Evolutionary conservation across 2,888 invertebrate species (phyloP).

Genomic region (Epirrita christyi): DNA sequence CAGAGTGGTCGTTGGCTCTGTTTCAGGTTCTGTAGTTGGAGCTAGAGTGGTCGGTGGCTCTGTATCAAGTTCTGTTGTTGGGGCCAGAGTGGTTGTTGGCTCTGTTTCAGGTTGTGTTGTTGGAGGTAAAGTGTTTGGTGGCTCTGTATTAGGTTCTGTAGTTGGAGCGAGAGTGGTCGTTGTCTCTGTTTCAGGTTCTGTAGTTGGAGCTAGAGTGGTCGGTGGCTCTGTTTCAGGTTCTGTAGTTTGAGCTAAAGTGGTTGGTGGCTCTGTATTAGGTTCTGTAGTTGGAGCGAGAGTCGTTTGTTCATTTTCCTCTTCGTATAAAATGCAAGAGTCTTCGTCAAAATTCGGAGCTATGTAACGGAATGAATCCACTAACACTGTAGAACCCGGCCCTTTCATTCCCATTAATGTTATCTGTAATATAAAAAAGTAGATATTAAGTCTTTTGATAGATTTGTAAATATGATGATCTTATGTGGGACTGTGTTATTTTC

Average conservation of each 20-base stretch:
- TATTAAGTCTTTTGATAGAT: no score
- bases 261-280: no score
- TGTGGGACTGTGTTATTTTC: no score
- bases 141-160: no score
- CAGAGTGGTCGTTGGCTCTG: conserved; percentile 16
- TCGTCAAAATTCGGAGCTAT: conserved; percentile 45
- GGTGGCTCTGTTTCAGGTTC: no score
- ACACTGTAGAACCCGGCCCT: conserved; percentile 41
- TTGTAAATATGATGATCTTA: no score
- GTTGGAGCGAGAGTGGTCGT: no score
- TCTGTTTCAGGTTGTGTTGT: background rate
- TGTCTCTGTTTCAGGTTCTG: no score
- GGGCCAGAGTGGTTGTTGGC: background rate
- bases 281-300: no score
- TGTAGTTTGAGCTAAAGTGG: no score
- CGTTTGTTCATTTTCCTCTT: conserved; percentile 18
- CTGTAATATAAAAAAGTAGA: conserved; percentile 44
- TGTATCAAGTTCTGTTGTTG: conserved; percentile 9
- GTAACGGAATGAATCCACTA: conserved; percentile 63
- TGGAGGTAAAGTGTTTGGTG: background rate
- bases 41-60: conserved; percentile 13
- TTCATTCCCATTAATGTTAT: conserved; percentile 54
- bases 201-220: no score
- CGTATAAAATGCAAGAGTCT: conserved; percentile 52
- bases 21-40: conserved; percentile 13